Percentiles rank a stretch among this genome's conserved stretches.
These are phyloP conservation scores for Unio delphinus DNA, from an alignment of 2,888 invertebrate species.

Conservation along the genomic window DNA sequence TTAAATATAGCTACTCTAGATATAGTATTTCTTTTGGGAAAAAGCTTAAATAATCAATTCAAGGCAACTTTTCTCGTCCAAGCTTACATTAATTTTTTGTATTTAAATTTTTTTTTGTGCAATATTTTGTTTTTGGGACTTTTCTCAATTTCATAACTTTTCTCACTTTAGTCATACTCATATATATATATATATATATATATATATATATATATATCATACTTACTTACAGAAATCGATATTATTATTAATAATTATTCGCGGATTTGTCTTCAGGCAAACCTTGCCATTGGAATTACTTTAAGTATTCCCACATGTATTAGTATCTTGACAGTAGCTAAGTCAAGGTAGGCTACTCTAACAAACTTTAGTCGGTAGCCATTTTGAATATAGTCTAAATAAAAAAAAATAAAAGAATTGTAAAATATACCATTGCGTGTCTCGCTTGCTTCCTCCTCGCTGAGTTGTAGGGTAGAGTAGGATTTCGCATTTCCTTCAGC, in stretches of 20 bases:
- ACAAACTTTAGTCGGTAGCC: neutral
- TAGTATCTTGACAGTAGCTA: neutral
- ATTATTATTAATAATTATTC: slow-evolving; percentile 3
- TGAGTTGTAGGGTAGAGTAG: slow-evolving; percentile 5
- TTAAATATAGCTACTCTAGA: too few species aligned
- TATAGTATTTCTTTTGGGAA: too few species aligned
- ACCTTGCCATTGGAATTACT: neutral
- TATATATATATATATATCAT: neutral
- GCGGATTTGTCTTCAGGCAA: neutral
- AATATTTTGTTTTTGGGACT: too few species aligned
- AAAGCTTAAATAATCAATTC: too few species aligned
- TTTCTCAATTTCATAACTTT: too few species aligned
- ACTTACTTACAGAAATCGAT: slow-evolving; percentile 5
- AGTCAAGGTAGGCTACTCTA: slow-evolving; percentile 5
- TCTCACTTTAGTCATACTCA: too few species aligned
- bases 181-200: too few species aligned
- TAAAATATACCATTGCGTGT: slow-evolving; percentile 6
- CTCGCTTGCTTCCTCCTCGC: slow-evolving; percentile 2
- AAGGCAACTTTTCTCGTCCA: too few species aligned
- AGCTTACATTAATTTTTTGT: too few species aligned
- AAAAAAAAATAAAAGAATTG: neutral
- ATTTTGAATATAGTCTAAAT: neutral
- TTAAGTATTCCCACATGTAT: neutral
- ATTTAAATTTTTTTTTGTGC: too few species aligned
- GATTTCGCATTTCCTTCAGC: slow-evolving; percentile 1